These are phyloP conservation scores for Spea bombifrons DNA, from an alignment of 2,113 vertebrate genomes.

Conservation along the genomic window DNA sequence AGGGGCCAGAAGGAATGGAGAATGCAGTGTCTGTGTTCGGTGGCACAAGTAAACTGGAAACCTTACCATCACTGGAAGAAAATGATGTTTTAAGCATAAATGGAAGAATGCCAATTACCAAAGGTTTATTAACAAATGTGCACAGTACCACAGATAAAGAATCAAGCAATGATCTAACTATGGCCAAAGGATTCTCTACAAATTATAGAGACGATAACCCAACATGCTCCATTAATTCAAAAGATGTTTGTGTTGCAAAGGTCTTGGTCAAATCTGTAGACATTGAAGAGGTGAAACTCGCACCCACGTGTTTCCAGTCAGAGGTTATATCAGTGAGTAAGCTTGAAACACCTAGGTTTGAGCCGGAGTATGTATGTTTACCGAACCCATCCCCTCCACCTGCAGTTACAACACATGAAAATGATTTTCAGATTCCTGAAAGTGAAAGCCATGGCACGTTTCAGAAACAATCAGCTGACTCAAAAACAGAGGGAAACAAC, in stretches of 20 bases:
- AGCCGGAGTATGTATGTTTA: conserved; percentile 26
- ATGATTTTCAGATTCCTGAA: conserved; percentile 20
- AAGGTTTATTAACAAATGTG: background rate
- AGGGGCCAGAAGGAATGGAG: background rate
- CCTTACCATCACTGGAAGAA: background rate
- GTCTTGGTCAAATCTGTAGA: conserved; percentile 49
- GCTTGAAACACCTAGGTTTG: background rate
- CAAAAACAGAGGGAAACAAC: background rate
- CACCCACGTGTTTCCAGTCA: conserved; percentile 44
- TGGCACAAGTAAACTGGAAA: background rate
- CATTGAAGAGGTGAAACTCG: conserved; percentile 36
- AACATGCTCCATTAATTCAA: conserved; percentile 16
- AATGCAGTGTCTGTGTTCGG: too few species aligned
- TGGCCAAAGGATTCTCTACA: background rate
- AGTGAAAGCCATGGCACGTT: background rate
- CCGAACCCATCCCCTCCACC: conserved; percentile 23
- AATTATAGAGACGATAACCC: background rate
- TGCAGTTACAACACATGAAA: conserved; percentile 12
- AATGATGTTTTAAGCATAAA: too few species aligned
- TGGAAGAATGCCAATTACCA: background rate
- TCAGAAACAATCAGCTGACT: conserved; percentile 2
- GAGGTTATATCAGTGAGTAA: conserved; percentile 35
- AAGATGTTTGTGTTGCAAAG: conserved; percentile 41
- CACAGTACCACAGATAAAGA: background rate
- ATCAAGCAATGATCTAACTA: background rate